Evolutionary conservation across 2,888 invertebrate genomes (phyloP), one percentile per base, ranked within the genome.

Genomic region (Gerris lacustris): DNA sequence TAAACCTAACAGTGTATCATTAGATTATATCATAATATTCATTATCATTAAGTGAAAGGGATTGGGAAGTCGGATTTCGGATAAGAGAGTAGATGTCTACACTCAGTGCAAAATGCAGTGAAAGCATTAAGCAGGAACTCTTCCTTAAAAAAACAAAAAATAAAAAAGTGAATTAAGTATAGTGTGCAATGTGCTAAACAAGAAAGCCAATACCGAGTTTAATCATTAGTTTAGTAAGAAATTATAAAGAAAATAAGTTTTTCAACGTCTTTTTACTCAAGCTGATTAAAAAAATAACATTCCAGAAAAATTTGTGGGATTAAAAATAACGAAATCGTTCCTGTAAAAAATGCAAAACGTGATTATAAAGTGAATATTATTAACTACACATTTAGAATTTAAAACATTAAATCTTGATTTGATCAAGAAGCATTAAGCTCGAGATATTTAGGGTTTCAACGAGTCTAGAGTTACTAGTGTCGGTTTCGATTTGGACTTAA

Each of bases 111-210:
- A 9, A 64, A 64, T 72, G 72, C 72, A 67, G 72, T 72, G 72
- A 45, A 72, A 72, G 72, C 72, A 47, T 64, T 70, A 72, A 72
- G 72, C 72, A 67, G 72, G 70, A 69, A 17, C 44, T 62, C 45
- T 47, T 43, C 67, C 31, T 31, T 31, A 31, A 31, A 31, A 31
- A 9, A 70, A 45, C 31, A 72, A 72, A n/a, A 67, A 69, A 63
- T 63, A 67, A 69, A 72, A 72, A 45, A 64, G 70, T 67, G 44
- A 11, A 45, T 6, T 11, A 17, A 69, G 44, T 31, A 45, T 47
- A 18, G 47, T 7, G 70, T 72, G 70, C 70, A 67, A 63, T 70
- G 72, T 72, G 70, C 71, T 63, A 71, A 71, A 70, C 69, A 55
- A 71, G 70, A 71, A 70, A 55, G 15, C 55, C 55, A 55, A 15